Conservation (phyloP, 2,888 invertebrate species). For the Oscheius sp. region DNA sequence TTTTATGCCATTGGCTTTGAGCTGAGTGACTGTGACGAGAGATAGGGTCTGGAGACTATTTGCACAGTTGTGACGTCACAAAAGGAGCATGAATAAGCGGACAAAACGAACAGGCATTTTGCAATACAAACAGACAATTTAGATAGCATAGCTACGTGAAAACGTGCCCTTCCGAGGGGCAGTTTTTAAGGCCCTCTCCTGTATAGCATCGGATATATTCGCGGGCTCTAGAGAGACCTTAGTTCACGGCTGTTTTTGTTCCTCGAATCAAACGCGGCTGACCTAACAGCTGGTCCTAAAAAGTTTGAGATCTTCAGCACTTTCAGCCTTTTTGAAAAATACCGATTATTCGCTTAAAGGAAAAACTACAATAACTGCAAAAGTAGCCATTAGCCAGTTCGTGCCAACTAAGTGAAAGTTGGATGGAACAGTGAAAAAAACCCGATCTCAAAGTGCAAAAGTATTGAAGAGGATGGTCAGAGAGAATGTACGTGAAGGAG, state of each 20-base stretch:
- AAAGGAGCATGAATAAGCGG: constrained; percentile 32
- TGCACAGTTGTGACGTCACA: constrained; percentile 29
- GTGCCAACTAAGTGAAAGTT: constrained; percentile 15
- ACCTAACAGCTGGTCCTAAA: constrained; percentile 25
- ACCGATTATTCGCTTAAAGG: not conserved
- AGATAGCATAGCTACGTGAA: constrained; percentile 20
- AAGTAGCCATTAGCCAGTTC: constrained; percentile 25
- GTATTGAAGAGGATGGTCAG: constrained; percentile 13
- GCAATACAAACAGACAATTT: constrained; percentile 32
- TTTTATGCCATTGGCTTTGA: constrained; percentile 23
- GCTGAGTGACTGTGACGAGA: constrained; percentile 25
- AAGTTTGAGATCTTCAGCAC: constrained; percentile 11
- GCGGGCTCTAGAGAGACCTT: not conserved
- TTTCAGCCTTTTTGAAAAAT: constrained; percentile 6
- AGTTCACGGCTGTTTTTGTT: constrained; percentile 28
- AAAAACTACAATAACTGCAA: not conserved
- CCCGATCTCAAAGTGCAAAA: constrained; percentile 29
- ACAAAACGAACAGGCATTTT: constrained; percentile 30
- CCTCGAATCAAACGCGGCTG: constrained; percentile 27
- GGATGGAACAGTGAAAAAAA: constrained; percentile 27
- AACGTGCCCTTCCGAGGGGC: constrained; percentile 5
- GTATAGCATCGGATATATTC: constrained; percentile 20
- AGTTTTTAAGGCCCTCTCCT: not conserved
- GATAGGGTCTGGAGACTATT: constrained; percentile 28
- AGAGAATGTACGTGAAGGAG: constrained; percentile 10